phyloP scores from a whole-genome alignment of 2,113 vertebrate genomes.

The Pyrgilauda ruficollis region DNA sequence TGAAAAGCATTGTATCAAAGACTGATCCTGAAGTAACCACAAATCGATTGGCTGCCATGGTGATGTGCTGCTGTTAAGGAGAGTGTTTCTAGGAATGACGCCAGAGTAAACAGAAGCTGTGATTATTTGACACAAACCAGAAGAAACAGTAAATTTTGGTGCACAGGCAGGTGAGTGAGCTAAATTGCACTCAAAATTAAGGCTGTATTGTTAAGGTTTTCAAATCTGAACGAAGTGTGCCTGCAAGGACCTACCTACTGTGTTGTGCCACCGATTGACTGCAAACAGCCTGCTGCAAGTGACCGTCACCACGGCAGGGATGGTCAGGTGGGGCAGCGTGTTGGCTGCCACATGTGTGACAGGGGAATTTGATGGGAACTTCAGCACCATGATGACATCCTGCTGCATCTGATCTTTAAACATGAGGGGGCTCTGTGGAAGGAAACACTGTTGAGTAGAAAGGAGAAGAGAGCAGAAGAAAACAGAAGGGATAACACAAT shows the following conservation, averaged over 20 bases:
- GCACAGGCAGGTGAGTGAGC: background rate
- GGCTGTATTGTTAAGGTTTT: background rate
- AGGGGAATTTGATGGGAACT: conserved; percentile 97
- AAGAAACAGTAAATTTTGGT: background rate
- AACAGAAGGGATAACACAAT: conserved; percentile 81
- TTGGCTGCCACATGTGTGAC: conserved; percentile 97
- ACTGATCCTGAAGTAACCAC: background rate
- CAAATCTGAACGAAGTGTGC: background rate
- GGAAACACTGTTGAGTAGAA: conserved; percentile 96
- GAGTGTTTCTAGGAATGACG: background rate
- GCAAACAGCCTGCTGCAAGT: conserved; percentile 97
- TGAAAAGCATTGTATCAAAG: background rate
- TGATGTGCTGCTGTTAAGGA: background rate
- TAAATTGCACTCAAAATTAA: background rate
- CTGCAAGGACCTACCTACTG: conserved; percentile 82
- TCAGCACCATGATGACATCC: conserved; percentile 99
- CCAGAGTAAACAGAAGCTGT: conserved; percentile 1
- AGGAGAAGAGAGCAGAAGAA: conserved; percentile 73
- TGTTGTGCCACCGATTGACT: conserved; percentile 98
- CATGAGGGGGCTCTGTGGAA: conserved; percentile 98
- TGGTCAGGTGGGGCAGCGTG: conserved; percentile 92
- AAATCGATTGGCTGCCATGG: conserved; percentile 18
- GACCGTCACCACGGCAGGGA: conserved; percentile 94
- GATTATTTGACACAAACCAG: conserved; percentile 3
- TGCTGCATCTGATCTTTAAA: conserved; percentile 99